These are phyloP conservation scores for Pygmarrhopalites habei DNA, from an alignment of 1,140 invertebrate genomes.

Conservation along the genomic window DNA sequence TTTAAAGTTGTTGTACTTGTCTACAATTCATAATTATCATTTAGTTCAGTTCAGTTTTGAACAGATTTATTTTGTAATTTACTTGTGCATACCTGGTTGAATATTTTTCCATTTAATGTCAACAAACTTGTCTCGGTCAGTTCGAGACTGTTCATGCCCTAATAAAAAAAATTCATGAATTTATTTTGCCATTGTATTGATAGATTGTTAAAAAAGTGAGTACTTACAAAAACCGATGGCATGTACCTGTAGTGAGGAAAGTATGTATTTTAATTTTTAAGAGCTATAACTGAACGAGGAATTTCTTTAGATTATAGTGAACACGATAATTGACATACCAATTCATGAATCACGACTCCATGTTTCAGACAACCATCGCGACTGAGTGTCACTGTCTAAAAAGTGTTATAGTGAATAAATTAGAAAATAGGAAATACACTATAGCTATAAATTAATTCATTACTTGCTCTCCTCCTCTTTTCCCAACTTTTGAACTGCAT, in stretches of 20 bases:
- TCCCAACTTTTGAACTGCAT: conserved; percentile 26
- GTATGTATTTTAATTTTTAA: no score
- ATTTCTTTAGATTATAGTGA: no score
- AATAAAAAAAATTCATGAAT: not conserved
- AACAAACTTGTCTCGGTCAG: conserved; percentile 3
- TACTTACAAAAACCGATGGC: conserved; percentile 23
- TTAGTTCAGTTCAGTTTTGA: no score
- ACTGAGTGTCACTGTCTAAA: conserved; percentile 14
- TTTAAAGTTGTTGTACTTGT: conserved; percentile 19
- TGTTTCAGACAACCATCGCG: conserved; percentile 12
- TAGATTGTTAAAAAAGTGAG: not conserved
- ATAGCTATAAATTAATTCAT: not conserved
- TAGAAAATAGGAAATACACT: not conserved
- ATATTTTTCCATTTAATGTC: conserved; percentile 22
- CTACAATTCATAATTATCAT: no score
- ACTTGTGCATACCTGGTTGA: conserved; percentile 14
- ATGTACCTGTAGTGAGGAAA: no score
- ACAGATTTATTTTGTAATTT: conserved; percentile 25
- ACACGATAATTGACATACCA: no score
- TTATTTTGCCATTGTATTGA: not conserved
- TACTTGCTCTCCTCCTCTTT: conserved; percentile 35
- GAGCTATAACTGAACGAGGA: no score
- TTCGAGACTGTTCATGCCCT: conserved; percentile 20
- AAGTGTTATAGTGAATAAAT: not conserved
- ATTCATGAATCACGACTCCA: conserved; percentile 17